Evolutionary conservation across 2,797 vertebrate species (phyloP), one percentile per base, ranked within the genome.

Genomic region (Aeoliscus strigatus): DNA sequence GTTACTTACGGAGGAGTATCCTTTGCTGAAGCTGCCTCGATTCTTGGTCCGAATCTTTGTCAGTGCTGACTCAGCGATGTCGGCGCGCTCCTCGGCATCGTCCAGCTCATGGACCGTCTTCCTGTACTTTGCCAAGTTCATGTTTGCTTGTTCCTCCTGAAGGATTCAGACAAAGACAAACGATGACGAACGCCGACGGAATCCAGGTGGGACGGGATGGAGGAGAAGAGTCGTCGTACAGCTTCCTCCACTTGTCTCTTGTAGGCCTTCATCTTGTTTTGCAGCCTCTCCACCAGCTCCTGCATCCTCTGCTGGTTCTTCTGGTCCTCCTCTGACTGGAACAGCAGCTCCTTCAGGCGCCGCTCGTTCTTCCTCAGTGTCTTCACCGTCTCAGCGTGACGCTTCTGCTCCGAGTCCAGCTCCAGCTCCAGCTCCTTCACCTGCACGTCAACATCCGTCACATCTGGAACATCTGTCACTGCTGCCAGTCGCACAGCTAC

Each of bases 181-280:
- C 4, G 4, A 3, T 6, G 6, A 21, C 18, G 18, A 21, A 21
- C 5, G 8, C 6, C 7, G 18, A n/a, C 4, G 10, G 24, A 25
- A 7, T 8, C 6, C 24, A 16, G 14, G 4, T 8, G 16, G 6
- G 12, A 9, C 3, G 18, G 32, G 3, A 14, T 23, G 2, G 10
- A 14, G 14, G 16, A n/a, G 21, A 5, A 1, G 1, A 2, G 17
- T 10, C 5, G 12, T 65, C 84, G 1, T 75, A 90, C 90, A 1
- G 88, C 88, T 61, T 91, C 88, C 65, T 91, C 90, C 62, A 90
- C 86, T 87, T 91, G 90, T 87, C 90, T 87, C 81, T 91, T 91
- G 81, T 90, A 90, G 60, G 88, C 85, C 83, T 87, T 90, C 82
- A 90, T 87, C 79, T 91, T 91, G 80, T 81, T 88, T 84, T 91